Base-by-base conservation (phyloP, 2,888 invertebrate genomes). In the Leucophora obtusa region DNA sequence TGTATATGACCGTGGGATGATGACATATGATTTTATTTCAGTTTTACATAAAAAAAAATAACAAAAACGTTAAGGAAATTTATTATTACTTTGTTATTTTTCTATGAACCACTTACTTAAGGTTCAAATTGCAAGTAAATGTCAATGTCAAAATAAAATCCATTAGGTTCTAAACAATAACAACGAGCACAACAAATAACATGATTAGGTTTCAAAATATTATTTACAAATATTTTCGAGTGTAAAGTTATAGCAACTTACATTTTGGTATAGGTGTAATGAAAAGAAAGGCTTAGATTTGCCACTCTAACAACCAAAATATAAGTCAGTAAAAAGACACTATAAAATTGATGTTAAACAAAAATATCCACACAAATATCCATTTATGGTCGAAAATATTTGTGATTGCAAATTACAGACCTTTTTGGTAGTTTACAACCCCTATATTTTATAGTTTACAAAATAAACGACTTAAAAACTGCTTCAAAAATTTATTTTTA, bases 1-100 rank as follows among this genome's bases (percentile, higher is more conserved):
- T 76, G 68, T 66, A 58, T 60, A 35, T 62, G 66, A 73, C 77
- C 81, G 81, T 81, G 81, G 81, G 81, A 81, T 81, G 81, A 70
- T 81, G 81, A 81, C 81, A 81, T 81, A 81, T 74, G 81, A 81
- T 74, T 77, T 77, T 77, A 66, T 81, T 77, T 77, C 43, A 21
- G 54, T 54, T 66, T 43, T 35, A 56, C 21, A 66, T 43, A 50
- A 35, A 54, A 47, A 43, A 54, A 43, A 65, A 35, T 65, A 59
- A 38, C 38, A 11, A 11, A 28, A 14, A 60, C 53, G n/a, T 72
- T 71, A 35, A 65, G 15, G 24, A 38, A 72, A 68, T 21, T 71
- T 47, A 35, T 72, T 47, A n/a, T 47, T 47, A 47, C 43, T 62
- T 71, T 71, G 62, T 66, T 66, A 43, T 43, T 14, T 18, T 24